These are phyloP conservation scores for Rhabditoides inermis DNA, from an alignment of 2,888 invertebrate genomes.

Conservation along the genomic window DNA sequence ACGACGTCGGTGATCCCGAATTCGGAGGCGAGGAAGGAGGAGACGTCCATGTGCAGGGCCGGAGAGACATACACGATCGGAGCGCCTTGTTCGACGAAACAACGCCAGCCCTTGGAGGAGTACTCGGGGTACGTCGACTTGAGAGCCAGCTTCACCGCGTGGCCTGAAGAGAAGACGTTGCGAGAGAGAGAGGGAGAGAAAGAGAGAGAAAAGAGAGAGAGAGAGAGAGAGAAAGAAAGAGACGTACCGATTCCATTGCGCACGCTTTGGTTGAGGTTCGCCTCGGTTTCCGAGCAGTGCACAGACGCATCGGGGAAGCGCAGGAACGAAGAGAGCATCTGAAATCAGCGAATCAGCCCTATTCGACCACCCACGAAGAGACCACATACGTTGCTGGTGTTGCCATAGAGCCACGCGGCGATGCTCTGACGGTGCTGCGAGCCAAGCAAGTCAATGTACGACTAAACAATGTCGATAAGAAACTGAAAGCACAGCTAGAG, in stretches of 20 bases:
- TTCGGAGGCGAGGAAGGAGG: constrained; percentile 30
- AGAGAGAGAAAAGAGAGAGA: neutral
- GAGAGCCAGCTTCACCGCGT: constrained; percentile 35
- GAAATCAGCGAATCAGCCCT: too few species aligned
- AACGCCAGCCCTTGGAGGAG: constrained; percentile 31
- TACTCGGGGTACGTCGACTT: constrained; percentile 28
- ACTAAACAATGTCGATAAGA: constrained; percentile 1
- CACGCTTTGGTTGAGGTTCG: constrained; percentile 24
- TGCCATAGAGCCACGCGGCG: constrained; percentile 37
- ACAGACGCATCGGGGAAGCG: constrained; percentile 31
- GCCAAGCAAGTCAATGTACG: constrained; percentile 41
- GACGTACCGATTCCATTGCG: constrained; percentile 31
- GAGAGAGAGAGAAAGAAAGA: neutral
- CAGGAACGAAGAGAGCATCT: constrained; percentile 8
- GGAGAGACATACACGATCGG: constrained; percentile 45
- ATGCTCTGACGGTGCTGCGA: constrained; percentile 36
- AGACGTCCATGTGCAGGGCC: constrained; percentile 37
- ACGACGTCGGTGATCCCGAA: constrained; percentile 37
- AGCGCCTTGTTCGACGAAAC: constrained; percentile 33
- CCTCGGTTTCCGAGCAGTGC: constrained; percentile 33
- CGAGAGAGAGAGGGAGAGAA: neutral
- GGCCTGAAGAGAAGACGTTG: constrained; percentile 12
- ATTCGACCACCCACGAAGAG: too few species aligned
- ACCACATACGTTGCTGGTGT: too few species aligned
- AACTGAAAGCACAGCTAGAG: neutral